Percentiles rank a stretch among this genome's conserved stretches.
These are phyloP conservation scores for Molorchus minor DNA, from an alignment of 2,888 invertebrate genomes.

Conservation along the genomic window DNA sequence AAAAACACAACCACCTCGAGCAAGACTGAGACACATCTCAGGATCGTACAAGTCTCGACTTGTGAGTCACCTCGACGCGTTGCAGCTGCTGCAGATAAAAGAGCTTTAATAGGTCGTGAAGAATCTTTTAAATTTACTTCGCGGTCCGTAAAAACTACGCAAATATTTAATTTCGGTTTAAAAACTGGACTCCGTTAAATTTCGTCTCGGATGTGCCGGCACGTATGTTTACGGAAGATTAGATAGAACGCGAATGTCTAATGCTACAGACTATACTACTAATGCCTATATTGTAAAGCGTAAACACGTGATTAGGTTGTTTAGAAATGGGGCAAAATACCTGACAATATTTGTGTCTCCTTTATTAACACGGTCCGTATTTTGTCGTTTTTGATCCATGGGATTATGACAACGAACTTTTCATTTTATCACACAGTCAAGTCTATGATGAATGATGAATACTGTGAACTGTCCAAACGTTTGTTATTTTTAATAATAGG, in stretches of 20 bases:
- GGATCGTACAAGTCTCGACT: constrained; percentile 35
- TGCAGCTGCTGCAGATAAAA: constrained; percentile 36
- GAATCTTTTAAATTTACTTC: constrained; percentile 28
- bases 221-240: constrained; percentile 35
- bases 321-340: constrained; percentile 21
- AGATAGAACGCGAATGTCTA: constrained; percentile 27
- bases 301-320: constrained; percentile 23
- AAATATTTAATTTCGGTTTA: constrained; percentile 35
- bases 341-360: constrained; percentile 25
- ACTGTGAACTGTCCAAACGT: neutral
- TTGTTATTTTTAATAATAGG: no score
- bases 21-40: constrained; percentile 28
- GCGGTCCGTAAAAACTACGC: constrained; percentile 34
- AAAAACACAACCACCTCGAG: no score
- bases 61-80: constrained; percentile 38
- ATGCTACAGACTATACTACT: no score
- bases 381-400: constrained; percentile 5
- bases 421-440: no score
- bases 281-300: constrained; percentile 17
- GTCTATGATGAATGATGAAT: no score
- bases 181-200: constrained; percentile 15
- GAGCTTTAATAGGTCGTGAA: constrained; percentile 29
- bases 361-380: constrained; percentile 22
- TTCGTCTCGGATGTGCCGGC: constrained; percentile 19
- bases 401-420: constrained; percentile 2